These are phyloP conservation scores for Micrastur ruficollis DNA, from an alignment of 2,797 vertebrate genomes.

Conservation along the genomic window DNA sequence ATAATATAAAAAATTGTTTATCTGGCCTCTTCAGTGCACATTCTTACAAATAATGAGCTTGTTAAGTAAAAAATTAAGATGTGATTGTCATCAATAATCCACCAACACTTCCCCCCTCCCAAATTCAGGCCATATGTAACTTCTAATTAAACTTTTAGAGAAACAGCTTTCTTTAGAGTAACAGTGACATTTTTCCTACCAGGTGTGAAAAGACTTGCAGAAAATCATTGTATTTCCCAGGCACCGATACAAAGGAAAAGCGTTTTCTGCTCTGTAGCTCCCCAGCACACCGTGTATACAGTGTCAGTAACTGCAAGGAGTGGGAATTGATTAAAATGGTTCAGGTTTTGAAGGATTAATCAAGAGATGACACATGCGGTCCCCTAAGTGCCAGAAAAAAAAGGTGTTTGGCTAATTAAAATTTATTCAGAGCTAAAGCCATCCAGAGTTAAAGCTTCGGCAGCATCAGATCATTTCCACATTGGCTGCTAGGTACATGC, in stretches of 20 bases:
- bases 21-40: not conserved
- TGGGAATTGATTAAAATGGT: constrained; percentile 48
- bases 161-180: not conserved
- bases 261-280: constrained; percentile 1
- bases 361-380: constrained; percentile 50
- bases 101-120: not conserved
- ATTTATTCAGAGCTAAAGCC: constrained; percentile 58
- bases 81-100: not conserved
- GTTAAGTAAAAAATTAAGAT: not conserved
- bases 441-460: not conserved
- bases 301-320: constrained; percentile 11
- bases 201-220: constrained; percentile 2
- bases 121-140: not conserved
- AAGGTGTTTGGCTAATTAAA: constrained; percentile 66
- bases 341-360: constrained; percentile 65
- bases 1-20: not conserved
- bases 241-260: not conserved
- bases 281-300: not conserved
- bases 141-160: constrained; percentile 18
- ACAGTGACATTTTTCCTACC: not conserved
- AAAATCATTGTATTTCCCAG: constrained; percentile 8
- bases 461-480: not conserved
- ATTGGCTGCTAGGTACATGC: constrained; percentile 5
- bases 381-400: constrained; percentile 34
- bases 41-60: not conserved